These are phyloP conservation scores for Sycophaga agraensis DNA, from an alignment of 1,140 invertebrate genomes.

Conservation along the genomic window DNA sequence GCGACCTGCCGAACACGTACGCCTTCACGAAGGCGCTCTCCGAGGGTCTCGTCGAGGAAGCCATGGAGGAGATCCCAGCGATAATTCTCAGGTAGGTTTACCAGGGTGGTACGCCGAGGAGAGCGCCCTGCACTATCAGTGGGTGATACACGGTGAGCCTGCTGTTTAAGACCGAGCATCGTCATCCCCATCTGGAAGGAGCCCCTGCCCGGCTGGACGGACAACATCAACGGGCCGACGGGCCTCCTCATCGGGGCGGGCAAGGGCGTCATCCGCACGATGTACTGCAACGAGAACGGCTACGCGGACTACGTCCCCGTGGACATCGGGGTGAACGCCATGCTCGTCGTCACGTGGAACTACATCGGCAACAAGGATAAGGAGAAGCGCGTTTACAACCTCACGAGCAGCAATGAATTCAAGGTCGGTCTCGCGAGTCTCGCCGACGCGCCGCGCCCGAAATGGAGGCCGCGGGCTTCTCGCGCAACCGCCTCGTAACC, in stretches of 20 bases:
- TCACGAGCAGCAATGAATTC: slow-evolving; percentile 76
- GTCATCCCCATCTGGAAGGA: slow-evolving; percentile 80
- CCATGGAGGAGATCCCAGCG: slow-evolving; percentile 73
- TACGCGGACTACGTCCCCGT: slow-evolving; percentile 87
- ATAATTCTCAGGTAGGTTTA: slow-evolving; percentile 76
- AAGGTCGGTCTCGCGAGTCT: slow-evolving; percentile 55
- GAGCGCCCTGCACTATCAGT: no score
- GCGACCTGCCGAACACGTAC: slow-evolving; percentile 85
- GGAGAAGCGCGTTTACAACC: slow-evolving; percentile 66
- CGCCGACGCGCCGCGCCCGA: no score
- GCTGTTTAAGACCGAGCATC: slow-evolving; percentile 54
- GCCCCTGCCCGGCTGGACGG: slow-evolving; percentile 87
- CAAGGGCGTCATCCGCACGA: slow-evolving; percentile 82
- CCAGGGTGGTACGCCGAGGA: no score
- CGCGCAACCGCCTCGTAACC: no score
- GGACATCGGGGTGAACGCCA: slow-evolving; percentile 73
- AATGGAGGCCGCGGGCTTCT: no score
- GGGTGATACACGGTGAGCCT: no score
- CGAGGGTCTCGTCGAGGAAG: slow-evolving; percentile 78
- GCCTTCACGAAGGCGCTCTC: slow-evolving; percentile 89
- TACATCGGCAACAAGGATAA: slow-evolving; percentile 52
- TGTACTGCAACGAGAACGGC: slow-evolving; percentile 75
- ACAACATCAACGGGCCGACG: slow-evolving; percentile 89
- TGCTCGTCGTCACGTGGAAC: slow-evolving; percentile 67
- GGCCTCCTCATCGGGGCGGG: slow-evolving; percentile 76